Evolutionary conservation across 2,797 vertebrate species (phyloP), one percentile per base, ranked within the genome.

Genomic region (Echiichthys vipera): DNA sequence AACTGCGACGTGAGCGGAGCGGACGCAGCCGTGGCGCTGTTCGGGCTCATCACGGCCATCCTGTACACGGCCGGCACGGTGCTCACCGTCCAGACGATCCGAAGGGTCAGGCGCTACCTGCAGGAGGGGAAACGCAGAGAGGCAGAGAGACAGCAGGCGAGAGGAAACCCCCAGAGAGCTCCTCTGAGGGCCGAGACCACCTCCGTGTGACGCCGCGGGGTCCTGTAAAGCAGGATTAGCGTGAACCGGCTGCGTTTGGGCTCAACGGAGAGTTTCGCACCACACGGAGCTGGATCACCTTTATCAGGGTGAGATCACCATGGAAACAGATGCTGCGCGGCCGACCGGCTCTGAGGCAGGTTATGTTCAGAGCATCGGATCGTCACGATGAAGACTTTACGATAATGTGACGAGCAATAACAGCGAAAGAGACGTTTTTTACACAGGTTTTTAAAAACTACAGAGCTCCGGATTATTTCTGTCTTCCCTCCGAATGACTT

Each of bases 11-110:
- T 99, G 27, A 86, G 95, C 18, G 98, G 98, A 0, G 97, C 92
- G 0, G 98, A 99, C 0, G 98, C 96, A 0, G 95, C 96, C 0
- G 96, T 99, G 1, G 95, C 95, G 5, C 90, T 99, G 47, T 99
- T 99, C 0, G 96, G 95, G 0, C 91, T 96, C 0, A 88, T 95
- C 34, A 96, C 96, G 0, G 93, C 95, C 56, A 93, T 96, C 42
- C 74, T 97, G 73, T 99, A 98, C 45, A 43, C 83, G 0, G 85
- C 61, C 2, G 98, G 97, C 5, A 65, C 91, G 0, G 94, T 93
- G 79, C 64, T 96, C 46, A 95, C 93, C 0, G 7, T 85, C 45
- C 80, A 89, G 17, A 96, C 96, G 13, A 42, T 98, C 55, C 88
- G 87, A 0, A 0, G 76, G 0, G 91, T 95, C 59, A 85, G 7